Evolutionary conservation across 2,888 invertebrate species (phyloP).

Genomic region (Venusia cambrica): DNA sequence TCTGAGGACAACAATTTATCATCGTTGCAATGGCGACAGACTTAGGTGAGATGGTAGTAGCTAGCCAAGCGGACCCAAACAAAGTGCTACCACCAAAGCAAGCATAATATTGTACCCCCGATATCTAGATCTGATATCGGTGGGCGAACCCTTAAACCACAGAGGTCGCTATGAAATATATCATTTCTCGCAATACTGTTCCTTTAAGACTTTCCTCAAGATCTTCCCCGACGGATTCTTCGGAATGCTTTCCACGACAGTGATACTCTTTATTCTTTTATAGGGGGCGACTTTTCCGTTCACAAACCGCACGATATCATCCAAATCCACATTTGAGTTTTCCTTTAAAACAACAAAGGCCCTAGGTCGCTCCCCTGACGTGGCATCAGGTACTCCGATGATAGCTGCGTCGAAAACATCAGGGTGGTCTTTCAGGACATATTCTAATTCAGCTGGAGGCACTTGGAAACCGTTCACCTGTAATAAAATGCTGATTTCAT

Average conservation of each 20-base stretch:
- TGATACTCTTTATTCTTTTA: conserved; percentile 86
- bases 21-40: no score
- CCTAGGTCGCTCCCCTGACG: conserved; percentile 87
- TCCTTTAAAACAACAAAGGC: conserved; percentile 85
- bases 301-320: conserved; percentile 83
- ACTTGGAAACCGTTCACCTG: conserved; percentile 87
- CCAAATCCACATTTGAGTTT: conserved; percentile 57
- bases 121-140: no score
- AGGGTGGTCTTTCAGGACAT: conserved; percentile 85
- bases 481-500: no score
- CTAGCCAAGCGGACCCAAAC: no score
- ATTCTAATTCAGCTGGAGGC: conserved; percentile 93
- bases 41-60: no score
- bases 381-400: conserved; percentile 86
- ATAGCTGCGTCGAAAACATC: conserved; percentile 91
- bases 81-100: no score
- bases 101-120: no score
- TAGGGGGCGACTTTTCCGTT: conserved; percentile 86
- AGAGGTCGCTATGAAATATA: no score
- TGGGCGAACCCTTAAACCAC: no score
- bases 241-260: conserved; percentile 85
- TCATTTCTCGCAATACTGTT: conserved; percentile 31
- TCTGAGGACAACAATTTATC: no score
- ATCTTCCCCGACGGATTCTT: conserved; percentile 91
- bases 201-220: conserved; percentile 81